Base-by-base conservation (phyloP, 2,888 invertebrate genomes). In the Perithous albicinctus region DNA sequence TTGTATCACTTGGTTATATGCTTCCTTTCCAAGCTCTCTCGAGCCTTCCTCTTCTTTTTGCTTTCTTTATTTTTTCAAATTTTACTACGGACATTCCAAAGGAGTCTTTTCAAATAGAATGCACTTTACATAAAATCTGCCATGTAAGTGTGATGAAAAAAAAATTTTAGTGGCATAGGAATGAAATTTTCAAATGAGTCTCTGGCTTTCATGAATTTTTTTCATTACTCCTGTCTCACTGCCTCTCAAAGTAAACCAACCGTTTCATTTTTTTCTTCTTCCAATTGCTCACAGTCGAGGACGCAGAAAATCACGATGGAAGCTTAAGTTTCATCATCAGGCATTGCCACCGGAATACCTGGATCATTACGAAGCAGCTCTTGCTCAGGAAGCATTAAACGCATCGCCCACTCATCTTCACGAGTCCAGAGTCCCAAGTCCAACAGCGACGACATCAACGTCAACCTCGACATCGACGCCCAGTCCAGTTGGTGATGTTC, bases 271-370 rank as follows among this genome's bases (percentile, higher is more conserved):
- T 1, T 41, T 20, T 35, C 12, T 41, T 26, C 20, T 7, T n/a
- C n/a, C n/a, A n/a, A n/a, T n/a, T 72, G 41, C 84, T 83, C 32
- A 1, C 88, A 92, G 92, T 67, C 91, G 94, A 20, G 92, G 92
- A 2, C 93, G 95, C n/a, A 94, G 95, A 89, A 95, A 95, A 91
- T 95, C 95, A 56, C 93, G 96, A 86, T 95, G 96, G 94, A 96
- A 96, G 91, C 93, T 97, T 66, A 96, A 96, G 90, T 96, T 97
- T 91, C 96, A 97, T 88, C 96, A 97, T 90, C 96, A 97, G 90
- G 96, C 96, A 0, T 91, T 96, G 74, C 96, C 96, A 0, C 95
- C 96, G 15, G 96, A 96, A 90, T 96, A 96, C 89, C 94, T 96
- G 70, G 96, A 96, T 88, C 96, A 96, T 89, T 96, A 96, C 93